phyloP scores from a whole-genome alignment of 2,888 invertebrate species.

The Drosophila rellima region DNA sequence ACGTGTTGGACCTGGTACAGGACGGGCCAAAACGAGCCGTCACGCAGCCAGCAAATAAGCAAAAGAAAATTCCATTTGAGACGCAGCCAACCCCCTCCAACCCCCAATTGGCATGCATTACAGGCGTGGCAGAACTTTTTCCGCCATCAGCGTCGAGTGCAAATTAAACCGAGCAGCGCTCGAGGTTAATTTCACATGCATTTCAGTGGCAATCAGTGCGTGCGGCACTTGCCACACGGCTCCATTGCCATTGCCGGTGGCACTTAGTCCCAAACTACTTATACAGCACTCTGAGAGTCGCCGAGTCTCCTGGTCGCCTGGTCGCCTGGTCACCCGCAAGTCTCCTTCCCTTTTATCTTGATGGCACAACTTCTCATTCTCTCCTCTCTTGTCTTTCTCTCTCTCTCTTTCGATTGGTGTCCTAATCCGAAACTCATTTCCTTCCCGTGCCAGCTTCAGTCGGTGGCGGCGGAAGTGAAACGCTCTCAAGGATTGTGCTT shows the following conservation, averaged over 20 bases:
- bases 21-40: slow-evolving; percentile 40
- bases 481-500: slow-evolving; percentile 58
- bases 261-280: slow-evolving; percentile 76
- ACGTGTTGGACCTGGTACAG: slow-evolving; percentile 30
- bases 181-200: slow-evolving; percentile 81
- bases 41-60: slow-evolving; percentile 73
- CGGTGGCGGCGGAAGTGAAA: slow-evolving; percentile 73
- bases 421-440: slow-evolving; percentile 84
- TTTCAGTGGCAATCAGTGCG: slow-evolving; percentile 80
- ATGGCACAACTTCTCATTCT: not conserved
- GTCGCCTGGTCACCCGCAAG: slow-evolving; percentile 36
- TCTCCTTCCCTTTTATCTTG: slow-evolving; percentile 9
- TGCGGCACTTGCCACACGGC: slow-evolving; percentile 54
- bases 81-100: slow-evolving; percentile 25
- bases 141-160: slow-evolving; percentile 63
- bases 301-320: no score
- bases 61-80: slow-evolving; percentile 79
- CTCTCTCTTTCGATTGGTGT: slow-evolving; percentile 60
- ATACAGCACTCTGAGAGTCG: slow-evolving; percentile 49
- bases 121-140: slow-evolving; percentile 42
- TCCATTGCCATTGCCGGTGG: slow-evolving; percentile 39
- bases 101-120: slow-evolving; percentile 64
- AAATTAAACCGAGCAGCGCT: slow-evolving; percentile 78
- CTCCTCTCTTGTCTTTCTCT: not conserved
- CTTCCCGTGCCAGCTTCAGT: slow-evolving; percentile 72